Base-by-base conservation (phyloP, 2,113 vertebrate genomes). In the Geococcyx californianus region DNA sequence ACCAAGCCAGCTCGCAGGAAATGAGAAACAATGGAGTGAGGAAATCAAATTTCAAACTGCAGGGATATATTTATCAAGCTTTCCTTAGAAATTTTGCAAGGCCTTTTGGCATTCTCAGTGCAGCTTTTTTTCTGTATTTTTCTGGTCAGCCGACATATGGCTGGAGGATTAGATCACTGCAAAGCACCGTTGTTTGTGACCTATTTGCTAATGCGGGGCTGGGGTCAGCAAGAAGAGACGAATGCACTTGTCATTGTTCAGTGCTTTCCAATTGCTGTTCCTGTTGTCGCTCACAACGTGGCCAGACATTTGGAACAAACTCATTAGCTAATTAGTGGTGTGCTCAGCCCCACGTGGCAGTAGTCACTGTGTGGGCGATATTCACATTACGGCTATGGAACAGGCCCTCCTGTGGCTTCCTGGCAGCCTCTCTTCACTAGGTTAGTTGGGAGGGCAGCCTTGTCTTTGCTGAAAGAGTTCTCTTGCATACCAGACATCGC, bases 271-370 rank as follows among this genome's bases (percentile, higher is more conserved):
- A 90, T 76, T 4, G 85, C 88, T 45, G 75, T 69, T 75, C 73
- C 92, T 87, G 79, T 72, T 93, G 96, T 90, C 90, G 15, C 90
- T 89, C 45, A 1, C 63, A 4, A 59, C 0, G 1, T 12, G 90
- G 93, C 90, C 88, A 95, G 93, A 60, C 90, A 6, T 91, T 96
- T 89, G 94, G 90, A 94, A 68, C 79, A 90, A 84, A 87, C 85
- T 96, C 94, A 90, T 97, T 92, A 96, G 96, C 86, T 94, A 92
- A 96, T 96, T 93, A 96, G 92, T 34, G 88, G 73, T 87, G 93
- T n/a, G 90, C 90, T 94, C 68, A 75, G 90, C 85, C 88, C 95
- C 84, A 68, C 62, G 31, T 93, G 87, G 93, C 16, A 0, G 63
- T 34, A 55, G 76, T 67, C 1, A 31, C 76, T 79, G 90, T 4